A percentile compares a stretch with the other conserved stretches of the same genome.
These are phyloP conservation scores for Actinemys pallida DNA, from an alignment of 2,113 vertebrate species.

Conservation along the genomic window DNA sequence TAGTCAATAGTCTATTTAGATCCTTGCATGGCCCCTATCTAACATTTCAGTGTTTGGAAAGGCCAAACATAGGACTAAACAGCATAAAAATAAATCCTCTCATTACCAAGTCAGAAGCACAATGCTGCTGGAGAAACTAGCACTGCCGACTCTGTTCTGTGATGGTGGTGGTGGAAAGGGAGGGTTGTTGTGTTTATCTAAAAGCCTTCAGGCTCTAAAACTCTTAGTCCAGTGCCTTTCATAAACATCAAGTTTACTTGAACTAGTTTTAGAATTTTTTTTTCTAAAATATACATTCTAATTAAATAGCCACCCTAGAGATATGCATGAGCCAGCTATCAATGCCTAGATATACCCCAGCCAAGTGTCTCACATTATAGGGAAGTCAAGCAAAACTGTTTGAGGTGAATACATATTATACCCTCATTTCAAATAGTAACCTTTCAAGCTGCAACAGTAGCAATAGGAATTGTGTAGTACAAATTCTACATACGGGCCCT, in stretches of 20 bases:
- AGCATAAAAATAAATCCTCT: background rate
- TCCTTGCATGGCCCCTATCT: background rate
- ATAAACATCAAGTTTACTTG: background rate
- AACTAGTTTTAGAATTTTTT: background rate
- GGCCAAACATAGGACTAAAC: background rate
- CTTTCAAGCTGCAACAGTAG: background rate
- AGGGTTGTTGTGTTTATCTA: background rate
- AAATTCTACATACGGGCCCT: background rate
- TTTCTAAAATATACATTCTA: background rate
- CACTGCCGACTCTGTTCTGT: background rate
- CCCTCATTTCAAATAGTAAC: conserved; percentile 7
- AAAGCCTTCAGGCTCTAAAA: background rate
- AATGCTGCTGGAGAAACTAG: background rate
- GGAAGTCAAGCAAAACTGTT: conserved; percentile 23
- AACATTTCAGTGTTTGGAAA: background rate
- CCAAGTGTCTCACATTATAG: conserved; percentile 12
- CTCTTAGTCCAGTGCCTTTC: background rate
- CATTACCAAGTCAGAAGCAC: background rate
- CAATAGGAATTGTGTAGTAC: background rate
- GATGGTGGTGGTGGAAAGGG: background rate
- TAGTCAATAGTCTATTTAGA: background rate
- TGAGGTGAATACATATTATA: conserved; percentile 2
- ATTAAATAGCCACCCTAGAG: conserved; percentile 34
- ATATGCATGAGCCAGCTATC: background rate
- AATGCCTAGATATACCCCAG: background rate